Percentiles rank a stretch among this genome's conserved stretches.
Conservation (phyloP, 2,888 invertebrate species). For the Lypha dubia region DNA sequence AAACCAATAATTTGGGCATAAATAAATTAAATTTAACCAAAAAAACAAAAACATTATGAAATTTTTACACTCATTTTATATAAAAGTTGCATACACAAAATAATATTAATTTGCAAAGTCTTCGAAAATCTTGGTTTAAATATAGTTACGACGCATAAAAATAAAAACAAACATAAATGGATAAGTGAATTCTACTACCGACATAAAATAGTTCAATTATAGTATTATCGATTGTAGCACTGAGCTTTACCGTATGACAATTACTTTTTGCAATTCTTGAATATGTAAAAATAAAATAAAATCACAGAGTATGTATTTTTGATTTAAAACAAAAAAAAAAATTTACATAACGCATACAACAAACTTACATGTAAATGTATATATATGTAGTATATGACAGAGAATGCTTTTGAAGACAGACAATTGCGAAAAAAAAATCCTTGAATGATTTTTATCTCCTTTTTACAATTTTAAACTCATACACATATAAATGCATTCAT, state of each 20-base stretch:
- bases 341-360: neutral
- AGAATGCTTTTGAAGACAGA: neutral
- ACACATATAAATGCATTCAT: neutral
- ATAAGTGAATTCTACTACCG: neutral
- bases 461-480: neutral
- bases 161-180: neutral
- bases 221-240: slow-evolving; percentile 13
- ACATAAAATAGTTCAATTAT: slow-evolving; percentile 20
- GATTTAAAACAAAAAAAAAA: neutral
- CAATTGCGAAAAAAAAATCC: slow-evolving; percentile 15
- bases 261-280: neutral
- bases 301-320: slow-evolving; percentile 17
- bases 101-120: neutral
- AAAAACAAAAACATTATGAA: neutral
- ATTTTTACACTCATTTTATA: slow-evolving; percentile 5
- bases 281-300: neutral
- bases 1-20: neutral
- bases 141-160: neutral
- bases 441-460: neutral
- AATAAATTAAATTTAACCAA: neutral
- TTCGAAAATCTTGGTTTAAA: neutral
- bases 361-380: neutral
- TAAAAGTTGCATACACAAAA: slow-evolving; percentile 9
- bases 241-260: slow-evolving; percentile 28
- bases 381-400: neutral